Evolutionary conservation across 1,140 invertebrate species (phyloP).

Genomic region (Patella vulgata): DNA sequence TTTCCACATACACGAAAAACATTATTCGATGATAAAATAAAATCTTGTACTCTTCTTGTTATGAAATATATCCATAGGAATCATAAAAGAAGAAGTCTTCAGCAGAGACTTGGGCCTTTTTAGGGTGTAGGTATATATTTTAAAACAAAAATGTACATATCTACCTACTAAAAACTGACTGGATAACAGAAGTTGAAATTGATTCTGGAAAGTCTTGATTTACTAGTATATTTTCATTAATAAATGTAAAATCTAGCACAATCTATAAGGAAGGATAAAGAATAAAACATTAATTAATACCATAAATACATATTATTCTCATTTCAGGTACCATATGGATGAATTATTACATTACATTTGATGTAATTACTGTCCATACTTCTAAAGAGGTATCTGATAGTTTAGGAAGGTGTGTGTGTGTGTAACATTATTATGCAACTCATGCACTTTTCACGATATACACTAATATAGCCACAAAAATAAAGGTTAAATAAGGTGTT

Average conservation of each 20-base stretch:
- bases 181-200: constrained; percentile 18
- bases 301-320: no score
- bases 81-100: constrained; percentile 1
- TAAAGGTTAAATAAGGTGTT: no score
- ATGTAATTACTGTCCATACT: no score
- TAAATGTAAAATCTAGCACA: constrained; percentile 41
- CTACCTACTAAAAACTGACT: constrained; percentile 29
- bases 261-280: constrained; percentile 23
- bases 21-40: constrained; percentile 1
- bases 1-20: no score
- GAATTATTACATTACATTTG: no score
- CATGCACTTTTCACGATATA: no score
- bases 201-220: constrained; percentile 37
- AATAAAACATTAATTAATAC: no score
- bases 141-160: not conserved
- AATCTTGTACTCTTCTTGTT: constrained; percentile 1
- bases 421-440: no score
- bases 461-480: no score
- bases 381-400: no score
- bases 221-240: constrained; percentile 36
- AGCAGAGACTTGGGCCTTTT: not conserved
- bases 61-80: not conserved
- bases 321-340: no score
- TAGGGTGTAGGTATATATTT: not conserved
- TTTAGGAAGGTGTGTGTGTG: no score